These are phyloP conservation scores for Hypolimnas misippus DNA, from an alignment of 2,888 invertebrate genomes.

Conservation along the genomic window DNA sequence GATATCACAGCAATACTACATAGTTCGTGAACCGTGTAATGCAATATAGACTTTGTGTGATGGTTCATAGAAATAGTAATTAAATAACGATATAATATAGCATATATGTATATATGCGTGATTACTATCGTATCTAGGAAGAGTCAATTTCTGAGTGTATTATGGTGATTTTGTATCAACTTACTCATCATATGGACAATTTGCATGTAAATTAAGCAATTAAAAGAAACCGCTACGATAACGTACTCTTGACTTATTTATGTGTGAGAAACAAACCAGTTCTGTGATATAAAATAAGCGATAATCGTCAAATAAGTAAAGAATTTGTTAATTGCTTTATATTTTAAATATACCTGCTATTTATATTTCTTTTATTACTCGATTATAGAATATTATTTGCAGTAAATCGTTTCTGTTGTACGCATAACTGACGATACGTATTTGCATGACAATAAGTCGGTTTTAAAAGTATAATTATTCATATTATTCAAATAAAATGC, in stretches of 20 bases:
- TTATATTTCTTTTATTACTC: slow-evolving; percentile 1
- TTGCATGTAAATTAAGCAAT: slow-evolving; percentile 39
- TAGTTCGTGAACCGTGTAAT: not conserved
- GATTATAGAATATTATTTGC: not conserved
- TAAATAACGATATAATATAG: no score
- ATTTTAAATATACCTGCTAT: not conserved
- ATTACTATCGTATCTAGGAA: slow-evolving; percentile 10
- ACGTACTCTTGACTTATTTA: slow-evolving; percentile 25
- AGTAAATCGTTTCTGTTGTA: no score
- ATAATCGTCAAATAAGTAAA: slow-evolving; percentile 22
- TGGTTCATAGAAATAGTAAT: not conserved
- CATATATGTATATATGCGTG: not conserved
- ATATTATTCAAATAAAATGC: no score
- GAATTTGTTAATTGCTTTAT: slow-evolving; percentile 22
- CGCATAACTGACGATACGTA: no score
- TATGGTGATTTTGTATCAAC: slow-evolving; percentile 19
- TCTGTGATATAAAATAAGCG: slow-evolving; percentile 23
- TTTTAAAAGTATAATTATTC: no score
- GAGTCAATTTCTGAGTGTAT: slow-evolving; percentile 17
- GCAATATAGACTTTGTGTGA: not conserved
- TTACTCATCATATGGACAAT: slow-evolving; percentile 28
- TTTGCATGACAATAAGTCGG: no score
- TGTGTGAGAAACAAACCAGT: slow-evolving; percentile 32
- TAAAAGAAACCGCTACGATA: slow-evolving; percentile 40
- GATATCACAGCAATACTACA: not conserved